Evolutionary conservation across 2,888 invertebrate genomes (phyloP).

Genomic region (Scaptomyza reducta): DNA sequence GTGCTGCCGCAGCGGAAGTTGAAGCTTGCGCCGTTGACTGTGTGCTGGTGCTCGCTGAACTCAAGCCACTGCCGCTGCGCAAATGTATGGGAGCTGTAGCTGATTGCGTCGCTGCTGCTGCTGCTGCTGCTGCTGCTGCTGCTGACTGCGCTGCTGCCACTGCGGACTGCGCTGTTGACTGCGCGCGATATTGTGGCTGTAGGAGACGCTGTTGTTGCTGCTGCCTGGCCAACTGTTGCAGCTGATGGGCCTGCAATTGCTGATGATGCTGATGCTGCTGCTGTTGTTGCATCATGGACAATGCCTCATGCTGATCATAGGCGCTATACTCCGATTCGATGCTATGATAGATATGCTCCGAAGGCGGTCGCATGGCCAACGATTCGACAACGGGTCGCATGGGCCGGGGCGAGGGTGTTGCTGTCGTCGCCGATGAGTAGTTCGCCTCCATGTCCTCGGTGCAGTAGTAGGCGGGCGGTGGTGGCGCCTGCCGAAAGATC

Average conservation of each 20-base stretch:
- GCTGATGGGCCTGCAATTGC: constrained; percentile 66
- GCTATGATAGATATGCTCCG: constrained; percentile 95
- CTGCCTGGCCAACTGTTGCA: constrained; percentile 59
- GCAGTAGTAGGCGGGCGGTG: constrained; percentile 85
- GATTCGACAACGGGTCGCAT: constrained; percentile 83
- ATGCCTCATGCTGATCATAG: constrained; percentile 88
- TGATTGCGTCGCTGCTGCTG: constrained; percentile 48
- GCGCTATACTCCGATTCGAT: constrained; percentile 95
- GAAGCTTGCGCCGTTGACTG: constrained; percentile 81
- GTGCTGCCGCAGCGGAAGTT: constrained; percentile 74
- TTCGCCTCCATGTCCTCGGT: constrained; percentile 86
- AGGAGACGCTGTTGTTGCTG: constrained; percentile 72
- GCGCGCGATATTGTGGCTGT: constrained; percentile 74
- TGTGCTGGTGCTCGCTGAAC: constrained; percentile 83
- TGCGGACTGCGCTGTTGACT: constrained; percentile 34
- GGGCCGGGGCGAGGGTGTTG: constrained; percentile 86
- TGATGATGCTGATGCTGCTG: constrained; percentile 62
- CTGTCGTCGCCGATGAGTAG: constrained; percentile 88
- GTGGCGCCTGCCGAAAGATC: constrained; percentile 85
- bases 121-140: constrained; percentile 23
- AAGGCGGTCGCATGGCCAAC: constrained; percentile 89
- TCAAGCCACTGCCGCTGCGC: constrained; percentile 82
- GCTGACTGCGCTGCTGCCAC: constrained; percentile 39
- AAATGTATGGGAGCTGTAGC: constrained; percentile 80
- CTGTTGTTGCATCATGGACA: constrained; percentile 81